Conservation (phyloP, 1,140 invertebrate species). For the Formica selysi region DNA sequence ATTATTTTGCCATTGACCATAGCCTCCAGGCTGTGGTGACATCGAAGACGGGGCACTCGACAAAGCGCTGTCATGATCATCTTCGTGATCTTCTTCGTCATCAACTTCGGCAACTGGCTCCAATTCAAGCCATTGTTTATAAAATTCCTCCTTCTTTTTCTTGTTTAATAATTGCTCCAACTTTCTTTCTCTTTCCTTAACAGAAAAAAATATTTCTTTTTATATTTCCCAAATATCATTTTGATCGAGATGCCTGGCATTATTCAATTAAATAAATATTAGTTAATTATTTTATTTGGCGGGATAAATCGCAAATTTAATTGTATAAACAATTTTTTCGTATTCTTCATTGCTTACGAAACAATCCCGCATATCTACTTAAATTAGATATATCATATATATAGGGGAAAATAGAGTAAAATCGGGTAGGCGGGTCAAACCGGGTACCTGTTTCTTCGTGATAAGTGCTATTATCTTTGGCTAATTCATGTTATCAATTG, state of each 20-base stretch:
- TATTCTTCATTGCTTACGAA: no score
- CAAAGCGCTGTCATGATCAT: conserved; percentile 80
- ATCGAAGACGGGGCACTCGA: conserved; percentile 82
- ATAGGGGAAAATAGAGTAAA: no score
- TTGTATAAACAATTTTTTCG: no score
- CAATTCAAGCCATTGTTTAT: conserved; percentile 82
- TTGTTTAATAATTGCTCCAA: conserved; percentile 83
- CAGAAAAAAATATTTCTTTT: not conserved
- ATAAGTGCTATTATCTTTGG: no score
- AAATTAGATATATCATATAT: not conserved
- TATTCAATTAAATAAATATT: not conserved
- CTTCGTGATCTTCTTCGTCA: conserved; percentile 82
- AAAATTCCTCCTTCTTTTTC: conserved; percentile 82
- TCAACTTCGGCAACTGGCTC: conserved; percentile 84
- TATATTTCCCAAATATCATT: conserved; percentile 8
- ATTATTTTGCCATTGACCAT: conserved; percentile 77
- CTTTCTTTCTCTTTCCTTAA: conserved; percentile 83
- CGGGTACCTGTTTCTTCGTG: no score
- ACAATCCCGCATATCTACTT: not conserved
- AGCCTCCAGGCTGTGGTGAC: conserved; percentile 81
- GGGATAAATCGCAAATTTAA: no score
- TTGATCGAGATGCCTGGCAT: not conserved
- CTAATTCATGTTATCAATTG: no score
- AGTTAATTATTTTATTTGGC: no score
- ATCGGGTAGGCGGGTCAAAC: no score